Percentiles rank a stretch among this genome's conserved stretches.
Conservation (phyloP, 2,888 invertebrate species). For the Latheticus oryzae region DNA sequence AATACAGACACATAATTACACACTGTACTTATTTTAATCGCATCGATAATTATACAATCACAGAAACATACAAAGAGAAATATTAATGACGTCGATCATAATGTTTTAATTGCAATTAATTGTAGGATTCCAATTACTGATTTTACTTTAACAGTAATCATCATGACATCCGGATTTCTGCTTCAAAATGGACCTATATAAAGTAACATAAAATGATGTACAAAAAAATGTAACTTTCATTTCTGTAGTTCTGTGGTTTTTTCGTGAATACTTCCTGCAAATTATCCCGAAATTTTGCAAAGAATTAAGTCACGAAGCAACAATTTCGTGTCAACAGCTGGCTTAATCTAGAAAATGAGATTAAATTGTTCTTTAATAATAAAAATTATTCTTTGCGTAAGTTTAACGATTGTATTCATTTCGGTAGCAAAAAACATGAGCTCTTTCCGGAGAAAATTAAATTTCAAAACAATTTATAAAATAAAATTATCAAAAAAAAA, state of each 20-base stretch:
- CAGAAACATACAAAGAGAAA: conserved; percentile 19
- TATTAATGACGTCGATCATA: conserved; percentile 22
- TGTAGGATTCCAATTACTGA: conserved; percentile 15
- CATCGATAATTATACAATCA: conserved; percentile 32
- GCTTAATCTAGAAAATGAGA: background rate
- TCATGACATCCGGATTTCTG: conserved; percentile 13
- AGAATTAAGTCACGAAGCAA: conserved; percentile 7
- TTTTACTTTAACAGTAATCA: conserved; percentile 19
- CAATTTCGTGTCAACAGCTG: conserved; percentile 13
- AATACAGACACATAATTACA: conserved; percentile 28
- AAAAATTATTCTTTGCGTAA: background rate
- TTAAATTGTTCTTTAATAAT: conserved; percentile 10
- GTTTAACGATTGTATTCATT: background rate
- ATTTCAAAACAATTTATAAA: no score
- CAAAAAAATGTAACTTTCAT: conserved; percentile 11
- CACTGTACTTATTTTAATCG: conserved; percentile 22
- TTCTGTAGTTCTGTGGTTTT: background rate
- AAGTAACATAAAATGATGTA: background rate
- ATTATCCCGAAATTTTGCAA: conserved; percentile 21
- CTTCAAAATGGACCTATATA: no score
- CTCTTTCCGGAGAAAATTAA: no score
- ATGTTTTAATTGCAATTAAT: conserved; percentile 23
- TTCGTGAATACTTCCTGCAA: conserved; percentile 10
- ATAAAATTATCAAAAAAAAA: background rate
- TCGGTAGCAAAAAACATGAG: no score